Evolutionary conservation across 2,888 invertebrate genomes (phyloP).

Genomic region (Dasysyrphus albostriatus): DNA sequence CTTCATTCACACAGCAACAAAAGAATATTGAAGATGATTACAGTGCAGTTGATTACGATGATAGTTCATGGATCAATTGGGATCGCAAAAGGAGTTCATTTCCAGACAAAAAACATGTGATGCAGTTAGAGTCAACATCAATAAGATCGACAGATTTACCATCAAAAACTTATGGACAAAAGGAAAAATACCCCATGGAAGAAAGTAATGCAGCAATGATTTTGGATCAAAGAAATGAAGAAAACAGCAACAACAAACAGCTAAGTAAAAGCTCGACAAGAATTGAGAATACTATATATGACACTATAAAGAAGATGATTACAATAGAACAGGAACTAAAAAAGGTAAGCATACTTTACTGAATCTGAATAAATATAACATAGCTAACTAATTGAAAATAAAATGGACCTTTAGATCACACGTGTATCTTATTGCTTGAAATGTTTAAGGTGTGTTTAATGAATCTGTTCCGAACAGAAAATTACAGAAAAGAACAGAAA

Average conservation of each 20-base stretch:
- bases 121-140: conserved; percentile 51
- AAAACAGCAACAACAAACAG: conserved; percentile 1
- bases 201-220: conserved; percentile 3
- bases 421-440: too few relatives aligned
- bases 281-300: conserved; percentile 82
- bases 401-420: too few relatives aligned
- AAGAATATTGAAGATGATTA: conserved; percentile 76
- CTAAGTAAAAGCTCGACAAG: conserved; percentile 29
- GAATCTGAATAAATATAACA: too few relatives aligned
- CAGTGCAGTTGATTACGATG: conserved; percentile 80
- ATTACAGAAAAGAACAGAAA: too few relatives aligned
- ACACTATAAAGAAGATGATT: conserved; percentile 86
- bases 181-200: conserved; percentile 83
- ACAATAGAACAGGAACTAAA: conserved; percentile 84
- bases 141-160: conserved; percentile 82
- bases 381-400: too few relatives aligned
- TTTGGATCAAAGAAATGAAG: conserved; percentile 63
- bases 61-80: conserved; percentile 84
- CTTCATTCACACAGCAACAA: conserved; percentile 39
- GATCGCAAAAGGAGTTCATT: conserved; percentile 84
- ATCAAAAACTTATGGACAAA: conserved; percentile 84
- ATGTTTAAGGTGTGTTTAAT: too few relatives aligned
- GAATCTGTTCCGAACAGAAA: too few relatives aligned
- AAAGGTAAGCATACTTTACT: conserved; percentile 39
- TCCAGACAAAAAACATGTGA: neutral